phyloP scores from a whole-genome alignment of 2,797 vertebrate species.

The Petrocephalus schoutedeni region DNA sequence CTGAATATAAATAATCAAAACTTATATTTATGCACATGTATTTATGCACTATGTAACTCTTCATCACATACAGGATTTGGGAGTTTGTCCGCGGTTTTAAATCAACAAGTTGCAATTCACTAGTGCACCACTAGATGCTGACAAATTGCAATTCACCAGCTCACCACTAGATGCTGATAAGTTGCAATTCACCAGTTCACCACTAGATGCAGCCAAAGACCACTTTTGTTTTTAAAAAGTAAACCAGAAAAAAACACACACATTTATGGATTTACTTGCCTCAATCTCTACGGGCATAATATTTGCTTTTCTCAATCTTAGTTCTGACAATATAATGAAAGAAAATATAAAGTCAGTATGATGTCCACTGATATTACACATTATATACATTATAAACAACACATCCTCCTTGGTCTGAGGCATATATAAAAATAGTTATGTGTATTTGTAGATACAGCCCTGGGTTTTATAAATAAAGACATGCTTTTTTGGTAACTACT shows the following conservation, averaged over 20 bases:
- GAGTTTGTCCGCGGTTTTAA: background rate
- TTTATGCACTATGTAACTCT: background rate
- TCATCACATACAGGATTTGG: background rate
- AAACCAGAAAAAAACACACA: background rate
- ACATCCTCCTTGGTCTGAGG: background rate
- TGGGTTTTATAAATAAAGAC: background rate
- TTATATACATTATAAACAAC: background rate
- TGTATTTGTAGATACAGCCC: background rate
- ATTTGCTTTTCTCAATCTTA: background rate
- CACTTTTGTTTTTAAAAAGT: background rate
- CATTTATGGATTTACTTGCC: background rate
- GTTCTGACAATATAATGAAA: background rate
- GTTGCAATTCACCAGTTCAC: conserved; percentile 4
- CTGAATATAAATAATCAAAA: background rate
- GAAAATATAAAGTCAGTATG: background rate
- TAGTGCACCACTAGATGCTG: background rate
- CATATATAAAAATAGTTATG: background rate
- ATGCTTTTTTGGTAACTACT: background rate
- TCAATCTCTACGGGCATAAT: background rate
- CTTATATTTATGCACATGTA: background rate
- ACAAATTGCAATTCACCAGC: background rate
- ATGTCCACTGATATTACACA: background rate
- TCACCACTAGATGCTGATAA: background rate
- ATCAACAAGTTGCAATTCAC: background rate
- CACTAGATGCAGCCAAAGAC: conserved; percentile 16